Conservation (phyloP, 1,140 invertebrate genomes). For the Scaptomyza pallida region DNA sequence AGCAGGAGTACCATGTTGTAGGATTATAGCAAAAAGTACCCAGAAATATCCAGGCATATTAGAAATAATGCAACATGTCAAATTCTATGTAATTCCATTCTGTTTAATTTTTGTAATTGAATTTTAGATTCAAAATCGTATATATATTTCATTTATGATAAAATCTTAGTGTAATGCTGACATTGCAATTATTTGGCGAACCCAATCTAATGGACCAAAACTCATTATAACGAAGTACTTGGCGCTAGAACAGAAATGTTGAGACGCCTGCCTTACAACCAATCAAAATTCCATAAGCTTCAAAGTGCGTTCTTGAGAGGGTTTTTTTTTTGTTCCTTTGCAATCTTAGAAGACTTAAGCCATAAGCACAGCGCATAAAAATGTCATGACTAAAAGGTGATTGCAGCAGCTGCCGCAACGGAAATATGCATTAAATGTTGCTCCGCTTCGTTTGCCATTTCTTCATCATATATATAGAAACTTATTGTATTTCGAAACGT, state of each 20-base stretch:
- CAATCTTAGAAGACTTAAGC: not conserved
- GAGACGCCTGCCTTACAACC: not conserved
- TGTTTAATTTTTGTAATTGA: not conserved
- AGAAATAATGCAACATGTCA: not conserved
- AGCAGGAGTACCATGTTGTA: not conserved
- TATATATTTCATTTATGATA: too few relatives aligned
- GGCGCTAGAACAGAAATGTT: too few relatives aligned
- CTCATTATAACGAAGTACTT: too few relatives aligned
- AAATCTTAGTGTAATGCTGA: too few relatives aligned
- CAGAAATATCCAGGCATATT: not conserved
- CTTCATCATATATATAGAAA: slow-evolving; percentile 4
- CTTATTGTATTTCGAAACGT: slow-evolving; percentile 40
- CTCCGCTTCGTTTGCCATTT: slow-evolving; percentile 18
- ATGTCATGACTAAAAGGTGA: not conserved
- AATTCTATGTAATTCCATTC: not conserved
- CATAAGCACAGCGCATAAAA: slow-evolving; percentile 1
- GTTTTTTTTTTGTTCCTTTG: not conserved
- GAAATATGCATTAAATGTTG: slow-evolving; percentile 35
- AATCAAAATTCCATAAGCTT: not conserved
- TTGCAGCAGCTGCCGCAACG: slow-evolving; percentile 7
- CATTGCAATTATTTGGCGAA: too few relatives aligned
- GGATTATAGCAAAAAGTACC: not conserved
- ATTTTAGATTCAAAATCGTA: not conserved
- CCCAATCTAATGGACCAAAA: too few relatives aligned
- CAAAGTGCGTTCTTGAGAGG: not conserved